A percentile compares a stretch with the other conserved stretches of the same genome.
Conservation (phyloP, 2,113 vertebrate species). For the Glaucidium brasilianum region DNA sequence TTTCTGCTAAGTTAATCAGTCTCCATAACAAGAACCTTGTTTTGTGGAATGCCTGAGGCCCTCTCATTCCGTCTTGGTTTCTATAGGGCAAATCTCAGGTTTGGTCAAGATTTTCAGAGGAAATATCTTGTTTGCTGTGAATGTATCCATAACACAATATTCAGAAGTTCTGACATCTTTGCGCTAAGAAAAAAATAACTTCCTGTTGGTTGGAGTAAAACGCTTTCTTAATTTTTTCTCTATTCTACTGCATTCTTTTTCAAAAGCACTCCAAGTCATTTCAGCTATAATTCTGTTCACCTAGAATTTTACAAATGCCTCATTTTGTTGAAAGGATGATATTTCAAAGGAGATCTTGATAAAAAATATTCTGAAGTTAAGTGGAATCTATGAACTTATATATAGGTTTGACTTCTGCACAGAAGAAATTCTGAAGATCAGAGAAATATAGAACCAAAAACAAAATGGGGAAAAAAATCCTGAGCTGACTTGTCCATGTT, state of each 20-base stretch:
- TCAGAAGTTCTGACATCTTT: not conserved
- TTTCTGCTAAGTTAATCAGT: conserved; percentile 9
- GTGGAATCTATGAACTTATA: not conserved
- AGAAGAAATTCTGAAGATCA: not conserved
- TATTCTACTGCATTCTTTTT: not conserved
- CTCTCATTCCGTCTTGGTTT: not conserved
- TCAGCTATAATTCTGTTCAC: not conserved
- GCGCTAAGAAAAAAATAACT: not conserved
- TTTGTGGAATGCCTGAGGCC: not conserved
- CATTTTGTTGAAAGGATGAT: not conserved
- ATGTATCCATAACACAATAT: not conserved
- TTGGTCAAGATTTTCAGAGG: not conserved
- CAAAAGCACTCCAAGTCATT: not conserved
- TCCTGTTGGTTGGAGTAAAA: not conserved
- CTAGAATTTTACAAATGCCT: not conserved
- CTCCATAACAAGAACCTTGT: not conserved
- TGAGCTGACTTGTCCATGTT: not conserved
- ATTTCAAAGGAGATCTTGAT: not conserved
- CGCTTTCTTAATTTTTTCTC: not conserved
- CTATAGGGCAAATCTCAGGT: not conserved
- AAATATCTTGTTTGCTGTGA: not conserved
- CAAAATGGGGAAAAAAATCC: not conserved
- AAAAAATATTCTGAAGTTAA: not conserved
- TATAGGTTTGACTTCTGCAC: not conserved
- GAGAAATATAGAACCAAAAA: not conserved